A percentile compares a stretch with the other conserved stretches of the same genome.
phyloP scores from a whole-genome alignment of 2,888 invertebrate genomes.

The Chloroclystis v-ata region DNA sequence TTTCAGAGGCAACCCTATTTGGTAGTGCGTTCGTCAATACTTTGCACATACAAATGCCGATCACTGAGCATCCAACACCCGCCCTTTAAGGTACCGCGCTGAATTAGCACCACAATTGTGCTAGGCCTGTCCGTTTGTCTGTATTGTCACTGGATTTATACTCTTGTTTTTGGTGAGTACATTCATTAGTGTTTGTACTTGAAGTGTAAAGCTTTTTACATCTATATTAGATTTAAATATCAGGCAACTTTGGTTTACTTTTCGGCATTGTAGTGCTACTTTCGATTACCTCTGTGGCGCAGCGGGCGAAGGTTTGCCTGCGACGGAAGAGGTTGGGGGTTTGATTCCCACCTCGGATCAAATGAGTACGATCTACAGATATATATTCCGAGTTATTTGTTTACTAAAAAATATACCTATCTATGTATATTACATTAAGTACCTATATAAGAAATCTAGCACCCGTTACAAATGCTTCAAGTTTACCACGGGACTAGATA shows the following conservation, averaged over 20 bases:
- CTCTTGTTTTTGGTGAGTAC: conserved; percentile 42
- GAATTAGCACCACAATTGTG: conserved; percentile 76
- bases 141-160: conserved; percentile 63
- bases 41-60: conserved; percentile 73
- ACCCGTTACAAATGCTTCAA: too few species aligned
- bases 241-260: too few species aligned
- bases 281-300: too few species aligned
- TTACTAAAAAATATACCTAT: too few species aligned
- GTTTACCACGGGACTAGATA: too few species aligned
- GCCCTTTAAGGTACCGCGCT: conserved; percentile 70
- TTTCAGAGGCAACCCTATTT: conserved; percentile 73
- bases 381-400: too few species aligned
- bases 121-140: conserved; percentile 33
- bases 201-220: not conserved
- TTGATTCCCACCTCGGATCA: too few species aligned
- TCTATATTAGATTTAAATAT: not conserved
- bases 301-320: too few species aligned
- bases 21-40: conserved; percentile 68
- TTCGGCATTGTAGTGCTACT: not conserved
- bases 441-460: too few species aligned
- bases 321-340: too few species aligned
- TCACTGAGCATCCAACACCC: conserved; percentile 70
- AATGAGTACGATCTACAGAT: too few species aligned
- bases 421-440: too few species aligned
- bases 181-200: conserved; percentile 31